These are phyloP conservation scores for Chlamydotis undulata DNA, from an alignment of 2,113 vertebrate genomes.

Conservation along the genomic window DNA sequence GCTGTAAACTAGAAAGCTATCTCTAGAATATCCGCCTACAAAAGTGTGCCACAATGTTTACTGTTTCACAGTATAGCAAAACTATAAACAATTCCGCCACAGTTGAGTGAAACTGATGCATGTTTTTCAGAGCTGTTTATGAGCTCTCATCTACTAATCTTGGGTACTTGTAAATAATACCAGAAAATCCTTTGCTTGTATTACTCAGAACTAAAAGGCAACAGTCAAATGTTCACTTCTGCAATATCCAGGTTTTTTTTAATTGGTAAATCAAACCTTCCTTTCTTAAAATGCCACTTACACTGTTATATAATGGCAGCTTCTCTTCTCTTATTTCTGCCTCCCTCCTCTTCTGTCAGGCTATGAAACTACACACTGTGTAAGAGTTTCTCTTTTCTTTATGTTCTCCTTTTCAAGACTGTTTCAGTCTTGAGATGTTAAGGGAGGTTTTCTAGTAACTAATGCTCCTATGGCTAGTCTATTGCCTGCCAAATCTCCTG, in stretches of 20 bases:
- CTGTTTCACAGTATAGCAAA: not conserved
- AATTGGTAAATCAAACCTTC: not conserved
- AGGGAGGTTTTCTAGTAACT: not conserved
- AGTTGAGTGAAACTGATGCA: not conserved
- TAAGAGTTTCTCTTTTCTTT: not conserved
- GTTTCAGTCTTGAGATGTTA: not conserved
- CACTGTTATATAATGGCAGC: not conserved
- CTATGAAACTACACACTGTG: not conserved
- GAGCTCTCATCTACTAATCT: not conserved
- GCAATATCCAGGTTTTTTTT: not conserved
- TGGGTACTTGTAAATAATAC: not conserved
- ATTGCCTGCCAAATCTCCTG: not conserved
- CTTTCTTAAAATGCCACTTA: not conserved
- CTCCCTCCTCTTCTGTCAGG: not conserved
- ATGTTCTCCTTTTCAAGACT: not conserved
- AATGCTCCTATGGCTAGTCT: not conserved
- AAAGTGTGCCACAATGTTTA: not conserved
- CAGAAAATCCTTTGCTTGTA: not conserved
- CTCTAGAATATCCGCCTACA: not conserved
- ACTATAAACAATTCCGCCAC: not conserved
- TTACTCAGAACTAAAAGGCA: conserved; percentile 11
- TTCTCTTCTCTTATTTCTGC: not conserved
- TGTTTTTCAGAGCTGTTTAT: not conserved
- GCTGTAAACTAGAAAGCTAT: not conserved
- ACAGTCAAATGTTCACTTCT: not conserved